These are phyloP conservation scores for Drosophila neocordata DNA, from an alignment of 1,140 invertebrate species.

Conservation along the genomic window DNA sequence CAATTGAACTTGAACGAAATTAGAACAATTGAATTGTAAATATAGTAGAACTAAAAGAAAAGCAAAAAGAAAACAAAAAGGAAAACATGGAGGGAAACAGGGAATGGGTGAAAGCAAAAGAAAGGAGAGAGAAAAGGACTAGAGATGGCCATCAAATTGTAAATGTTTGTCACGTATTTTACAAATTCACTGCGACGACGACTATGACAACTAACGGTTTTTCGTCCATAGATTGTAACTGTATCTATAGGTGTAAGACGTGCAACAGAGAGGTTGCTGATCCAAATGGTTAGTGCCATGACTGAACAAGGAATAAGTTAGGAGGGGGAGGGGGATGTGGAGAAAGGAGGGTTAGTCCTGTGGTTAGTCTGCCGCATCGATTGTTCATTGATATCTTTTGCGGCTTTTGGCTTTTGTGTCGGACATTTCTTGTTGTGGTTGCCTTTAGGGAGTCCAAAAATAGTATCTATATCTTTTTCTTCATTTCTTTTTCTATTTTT, in stretches of 20 bases:
- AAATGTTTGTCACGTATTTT: conserved; percentile 82
- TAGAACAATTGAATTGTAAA: conserved; percentile 82
- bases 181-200: conserved; percentile 77
- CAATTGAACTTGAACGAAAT: conserved; percentile 76
- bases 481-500: background rate
- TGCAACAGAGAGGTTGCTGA: conserved; percentile 26
- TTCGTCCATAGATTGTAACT: conserved; percentile 37
- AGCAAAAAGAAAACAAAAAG: conserved; percentile 22
- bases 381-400: conserved; percentile 79
- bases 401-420: conserved; percentile 45
- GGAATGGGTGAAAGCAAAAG: background rate
- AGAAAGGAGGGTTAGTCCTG: conserved; percentile 27
- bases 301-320: background rate
- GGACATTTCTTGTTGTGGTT: conserved; percentile 38
- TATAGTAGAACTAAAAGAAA: conserved; percentile 58
- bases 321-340: background rate
- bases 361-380: conserved; percentile 65
- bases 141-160: conserved; percentile 59
- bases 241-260: conserved; percentile 38
- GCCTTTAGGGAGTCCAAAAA: conserved; percentile 27
- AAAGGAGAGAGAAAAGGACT: conserved; percentile 14
- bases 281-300: background rate
- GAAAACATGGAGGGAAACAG: background rate
- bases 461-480: conserved; percentile 2
- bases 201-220: conserved; percentile 31